phyloP scores from a whole-genome alignment of 2,888 invertebrate species.

The Ennomos erosarius region DNA sequence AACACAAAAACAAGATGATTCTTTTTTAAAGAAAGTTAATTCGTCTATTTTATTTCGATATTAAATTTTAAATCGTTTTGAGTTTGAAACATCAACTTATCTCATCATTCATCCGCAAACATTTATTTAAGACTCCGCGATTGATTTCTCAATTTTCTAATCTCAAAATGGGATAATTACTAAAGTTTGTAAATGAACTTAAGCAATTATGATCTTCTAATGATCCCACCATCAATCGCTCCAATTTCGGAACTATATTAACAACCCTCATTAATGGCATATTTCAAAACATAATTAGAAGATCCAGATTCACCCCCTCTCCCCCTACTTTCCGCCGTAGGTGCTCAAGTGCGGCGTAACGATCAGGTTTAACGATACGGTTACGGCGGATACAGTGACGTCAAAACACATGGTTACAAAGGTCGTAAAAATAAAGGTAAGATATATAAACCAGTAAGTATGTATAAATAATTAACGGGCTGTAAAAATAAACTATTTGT shows the following conservation, averaged over 20 bases:
- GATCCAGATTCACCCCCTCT: not conserved
- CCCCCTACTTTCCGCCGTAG: not conserved
- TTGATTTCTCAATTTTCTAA: slow-evolving; percentile 19
- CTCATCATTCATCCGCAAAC: slow-evolving; percentile 17
- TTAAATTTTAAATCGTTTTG: not conserved
- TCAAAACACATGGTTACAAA: slow-evolving; percentile 8
- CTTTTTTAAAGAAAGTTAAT: too few relatives aligned
- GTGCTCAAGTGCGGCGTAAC: slow-evolving; percentile 8
- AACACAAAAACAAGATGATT: too few relatives aligned
- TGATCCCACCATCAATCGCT: slow-evolving; percentile 4
- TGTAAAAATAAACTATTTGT: not conserved
- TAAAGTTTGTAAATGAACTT: slow-evolving; percentile 12
- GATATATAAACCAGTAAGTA: too few relatives aligned
- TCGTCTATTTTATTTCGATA: not conserved
- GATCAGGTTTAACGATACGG: slow-evolving; percentile 21
- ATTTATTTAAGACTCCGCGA: slow-evolving; percentile 9
- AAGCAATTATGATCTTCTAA: slow-evolving; percentile 1
- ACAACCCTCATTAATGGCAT: slow-evolving; percentile 8
- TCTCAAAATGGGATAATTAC: slow-evolving; percentile 17
- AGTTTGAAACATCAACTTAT: not conserved
- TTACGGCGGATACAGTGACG: slow-evolving; percentile 14
- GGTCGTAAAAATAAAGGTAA: not conserved
- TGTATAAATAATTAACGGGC: too few relatives aligned
- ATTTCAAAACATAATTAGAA: slow-evolving; percentile 19
- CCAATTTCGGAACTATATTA: slow-evolving; percentile 7